phyloP scores from a whole-genome alignment of 2,797 vertebrate species.

The Morelia viridis region DNA sequence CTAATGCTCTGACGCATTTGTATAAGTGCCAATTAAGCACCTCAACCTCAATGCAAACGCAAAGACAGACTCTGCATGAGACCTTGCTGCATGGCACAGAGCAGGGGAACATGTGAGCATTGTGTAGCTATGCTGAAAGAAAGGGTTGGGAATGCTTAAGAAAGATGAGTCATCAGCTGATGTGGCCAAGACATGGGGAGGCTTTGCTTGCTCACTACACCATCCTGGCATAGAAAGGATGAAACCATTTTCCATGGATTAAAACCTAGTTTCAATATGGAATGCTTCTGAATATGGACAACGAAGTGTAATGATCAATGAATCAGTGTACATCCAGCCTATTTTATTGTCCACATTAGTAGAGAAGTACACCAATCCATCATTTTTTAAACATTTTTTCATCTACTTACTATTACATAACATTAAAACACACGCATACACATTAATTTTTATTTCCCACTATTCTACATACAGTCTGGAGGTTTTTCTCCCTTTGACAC shows the following conservation, averaged over 20 bases:
- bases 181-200: background rate
- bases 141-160: background rate
- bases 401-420: background rate
- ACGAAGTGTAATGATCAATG: background rate
- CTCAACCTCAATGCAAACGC: background rate
- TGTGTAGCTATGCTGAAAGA: background rate
- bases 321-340: background rate
- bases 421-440: background rate
- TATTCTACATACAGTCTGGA: background rate
- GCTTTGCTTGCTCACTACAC: background rate
- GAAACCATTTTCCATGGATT: background rate
- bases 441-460: background rate
- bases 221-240: background rate
- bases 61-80: background rate
- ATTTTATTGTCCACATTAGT: background rate
- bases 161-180: background rate
- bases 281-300: background rate
- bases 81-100: background rate
- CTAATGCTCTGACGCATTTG: constrained; percentile 23
- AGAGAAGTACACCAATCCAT: background rate
- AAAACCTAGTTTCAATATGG: background rate
- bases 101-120: background rate
- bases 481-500: background rate
- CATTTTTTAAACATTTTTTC: background rate
- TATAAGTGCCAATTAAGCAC: constrained; percentile 26